Base-by-base conservation (phyloP, 2,797 vertebrate species). In the Ispidina picta region DNA sequence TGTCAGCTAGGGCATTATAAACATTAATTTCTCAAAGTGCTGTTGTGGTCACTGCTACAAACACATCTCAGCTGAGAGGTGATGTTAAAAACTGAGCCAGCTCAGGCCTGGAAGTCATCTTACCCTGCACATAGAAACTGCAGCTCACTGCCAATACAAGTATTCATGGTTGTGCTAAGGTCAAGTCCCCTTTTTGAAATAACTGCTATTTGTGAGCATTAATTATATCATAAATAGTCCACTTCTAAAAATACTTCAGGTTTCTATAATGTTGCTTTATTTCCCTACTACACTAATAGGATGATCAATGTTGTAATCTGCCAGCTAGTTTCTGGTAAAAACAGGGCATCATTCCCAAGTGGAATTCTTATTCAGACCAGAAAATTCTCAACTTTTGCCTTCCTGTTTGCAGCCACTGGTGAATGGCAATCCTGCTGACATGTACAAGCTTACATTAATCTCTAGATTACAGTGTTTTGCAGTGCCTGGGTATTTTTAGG, bases 21-120 rank as follows among this genome's bases (percentile, higher is more conserved):
- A 88, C 83, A 83, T 72, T 75, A 63, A 23, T 86, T 92, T 94
- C 56, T 91, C 52, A 23, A 73, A 81, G 39, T 66, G 52, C 39
- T 72, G 13, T 62, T 83, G 76, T 72, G 51, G 43, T n/a, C 55
- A 15, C 48, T 75, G 63, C 25, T 88, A 49, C 73, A 59, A 86
- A 81, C 11, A 35, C 26, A 52, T 18, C 60, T 87, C 51, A 52
- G 52, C 35, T 41, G 70, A 72, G 33, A 72, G 29, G 25, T 59
- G 26, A 78, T 2, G 1, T 65, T 46, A 72, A 78, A 93, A 84
- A 80, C 4, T 10, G 75, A 93, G 35, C 8, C 56, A 81, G 56
- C 35, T 48, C 77, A 78, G 63, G 41, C 46, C 37, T 7, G 3
- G 17, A 28, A 58, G 69, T 31, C n/a, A 15, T 46, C 82, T 60